Base-by-base conservation (phyloP, 2,888 invertebrate genomes). In the Neocrepidodera transversa region DNA sequence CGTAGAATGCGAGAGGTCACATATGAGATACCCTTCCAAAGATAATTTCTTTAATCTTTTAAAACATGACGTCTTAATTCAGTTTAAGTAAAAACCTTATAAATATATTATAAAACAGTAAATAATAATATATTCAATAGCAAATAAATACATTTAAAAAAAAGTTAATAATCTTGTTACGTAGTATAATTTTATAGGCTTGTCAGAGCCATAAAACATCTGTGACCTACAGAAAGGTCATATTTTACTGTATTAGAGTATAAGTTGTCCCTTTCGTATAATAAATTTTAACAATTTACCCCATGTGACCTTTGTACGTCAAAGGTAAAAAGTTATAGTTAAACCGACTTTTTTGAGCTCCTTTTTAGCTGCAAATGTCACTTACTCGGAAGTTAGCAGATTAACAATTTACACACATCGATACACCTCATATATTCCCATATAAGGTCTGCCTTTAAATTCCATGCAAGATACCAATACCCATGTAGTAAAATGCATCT, bases 201-300 rank as follows among this genome's bases (percentile, higher is more conserved):
- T 36, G 40, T 32, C 43, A 42, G 35, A 43, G 57, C 63, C 64
- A 63, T 68, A 71, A 70, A 70, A 67, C 67, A 70, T 63, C 67
- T 59, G 68, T 75, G 77, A 76, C 77, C 77, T 77, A 76, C 74
- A 61, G 58, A 76, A 78, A 78, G 77, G 78, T 77, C 74, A 77
- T 69, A 73, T 73, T 75, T 76, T 76, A 74, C 64, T 74, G 65
- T 75, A 76, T 77, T 77, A 77, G 74, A 75, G 75, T 72, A 77
- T 78, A 78, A 78, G 72, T 73, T 73, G 75, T 78, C 79, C 79
- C 78, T 74, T 72, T 72, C 71, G 77, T 71, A 71, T 72, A 74
- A 75, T 79, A 79, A 79, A 78, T 77, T 70, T 67, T 64, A 71
- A 71, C 76, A 78, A 78, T 79, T 79, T 78, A 77, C 75, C 77